Percentiles rank a stretch among this genome's conserved stretches.
These are phyloP conservation scores for Drosophila atripex DNA, from an alignment of 2,888 invertebrate species.

Conservation along the genomic window DNA sequence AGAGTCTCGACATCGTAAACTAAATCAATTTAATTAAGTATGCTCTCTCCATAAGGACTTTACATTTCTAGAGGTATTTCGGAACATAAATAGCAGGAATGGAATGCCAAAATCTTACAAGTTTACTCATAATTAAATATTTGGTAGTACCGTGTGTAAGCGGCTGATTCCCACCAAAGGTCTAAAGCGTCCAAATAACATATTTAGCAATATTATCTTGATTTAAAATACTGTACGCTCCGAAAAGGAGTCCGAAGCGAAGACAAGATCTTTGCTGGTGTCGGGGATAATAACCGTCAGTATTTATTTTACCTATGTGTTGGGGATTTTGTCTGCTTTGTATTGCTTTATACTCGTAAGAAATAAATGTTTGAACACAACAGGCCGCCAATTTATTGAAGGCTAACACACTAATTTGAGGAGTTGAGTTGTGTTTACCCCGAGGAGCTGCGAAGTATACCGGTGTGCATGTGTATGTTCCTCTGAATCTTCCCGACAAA, in stretches of 20 bases:
- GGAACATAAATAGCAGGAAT: neutral
- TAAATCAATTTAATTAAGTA: constrained; percentile 42
- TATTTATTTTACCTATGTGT: constrained; percentile 61
- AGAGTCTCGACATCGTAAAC: constrained; percentile 37
- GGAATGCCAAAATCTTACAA: neutral
- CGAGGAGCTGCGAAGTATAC: constrained; percentile 44
- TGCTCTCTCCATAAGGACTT: constrained; percentile 4
- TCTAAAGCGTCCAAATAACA: constrained; percentile 63
- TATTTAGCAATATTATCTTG: constrained; percentile 63
- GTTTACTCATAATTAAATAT: constrained; percentile 19
- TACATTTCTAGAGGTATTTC: neutral
- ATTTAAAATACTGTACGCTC: constrained; percentile 35
- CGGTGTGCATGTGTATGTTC: constrained; percentile 20
- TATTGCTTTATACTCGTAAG: constrained; percentile 70
- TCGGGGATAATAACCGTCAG: constrained; percentile 53
- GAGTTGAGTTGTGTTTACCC: constrained; percentile 82
- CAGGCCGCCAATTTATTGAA: constrained; percentile 59
- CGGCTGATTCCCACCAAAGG: constrained; percentile 37
- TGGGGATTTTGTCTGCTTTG: constrained; percentile 57
- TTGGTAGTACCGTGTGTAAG: constrained; percentile 49
- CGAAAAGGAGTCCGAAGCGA: constrained; percentile 20
- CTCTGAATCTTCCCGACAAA: constrained; percentile 42
- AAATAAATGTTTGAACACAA: constrained; percentile 67
- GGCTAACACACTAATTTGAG: constrained; percentile 82
- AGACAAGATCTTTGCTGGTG: constrained; percentile 51